Evolutionary conservation across 1,140 invertebrate species (phyloP).

Genomic region (Archivesica marissinica): DNA sequence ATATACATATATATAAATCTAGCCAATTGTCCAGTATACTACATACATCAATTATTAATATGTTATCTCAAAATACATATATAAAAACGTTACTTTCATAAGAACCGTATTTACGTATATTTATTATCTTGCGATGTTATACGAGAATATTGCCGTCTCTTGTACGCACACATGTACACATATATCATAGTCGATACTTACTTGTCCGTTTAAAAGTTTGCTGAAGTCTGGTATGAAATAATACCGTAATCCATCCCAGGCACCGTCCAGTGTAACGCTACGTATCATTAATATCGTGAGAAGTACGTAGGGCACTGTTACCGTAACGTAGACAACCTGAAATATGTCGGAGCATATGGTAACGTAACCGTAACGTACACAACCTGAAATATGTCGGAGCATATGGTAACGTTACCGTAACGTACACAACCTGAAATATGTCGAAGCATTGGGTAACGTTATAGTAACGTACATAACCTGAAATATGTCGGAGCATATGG

Average conservation of each 20-base stretch:
- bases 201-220: constrained; percentile 66
- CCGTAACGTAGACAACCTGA: constrained; percentile 79
- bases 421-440: constrained; percentile 60
- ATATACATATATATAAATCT: too few relatives aligned
- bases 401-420: not conserved
- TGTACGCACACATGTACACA: too few relatives aligned
- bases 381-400: constrained; percentile 47
- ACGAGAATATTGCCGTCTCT: too few relatives aligned
- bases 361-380: constrained; percentile 20
- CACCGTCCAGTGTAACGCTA: constrained; percentile 82
- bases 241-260: constrained; percentile 85
- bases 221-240: constrained; percentile 92
- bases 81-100: too few relatives aligned
- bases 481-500: not conserved
- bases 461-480: constrained; percentile 57
- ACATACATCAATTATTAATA: too few relatives aligned
- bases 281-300: constrained; percentile 82
- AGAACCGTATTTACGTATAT: too few relatives aligned
- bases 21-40: too few relatives aligned
- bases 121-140: too few relatives aligned
- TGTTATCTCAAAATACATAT: too few relatives aligned
- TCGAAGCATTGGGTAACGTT: not conserved
- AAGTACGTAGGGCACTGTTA: constrained; percentile 83
- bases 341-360: not conserved
- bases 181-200: constrained; percentile 13